Evolutionary conservation across 2,113 vertebrate genomes (phyloP).

Genomic region (Clarias magur): DNA sequence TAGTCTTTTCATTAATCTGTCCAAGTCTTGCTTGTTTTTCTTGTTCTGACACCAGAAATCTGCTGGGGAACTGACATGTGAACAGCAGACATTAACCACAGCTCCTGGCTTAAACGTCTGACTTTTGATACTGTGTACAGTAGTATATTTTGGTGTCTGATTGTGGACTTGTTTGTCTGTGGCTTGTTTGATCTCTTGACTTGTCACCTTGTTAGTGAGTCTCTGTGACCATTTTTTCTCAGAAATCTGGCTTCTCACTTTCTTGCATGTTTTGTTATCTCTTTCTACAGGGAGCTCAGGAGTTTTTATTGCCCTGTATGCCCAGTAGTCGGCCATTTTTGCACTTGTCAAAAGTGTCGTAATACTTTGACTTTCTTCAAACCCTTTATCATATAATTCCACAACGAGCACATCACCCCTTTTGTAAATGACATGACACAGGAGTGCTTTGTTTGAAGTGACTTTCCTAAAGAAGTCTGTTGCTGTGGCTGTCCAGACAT

Average conservation of each 20-base stretch:
- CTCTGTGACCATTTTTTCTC: neutral
- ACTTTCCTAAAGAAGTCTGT: constrained; percentile 77
- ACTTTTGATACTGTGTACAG: constrained; percentile 60
- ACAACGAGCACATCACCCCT: constrained; percentile 74
- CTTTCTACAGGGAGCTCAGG: neutral
- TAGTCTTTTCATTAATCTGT: constrained; percentile 78
- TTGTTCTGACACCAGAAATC: constrained; percentile 85
- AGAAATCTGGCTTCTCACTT: neutral
- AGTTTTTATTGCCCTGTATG: constrained; percentile 38
- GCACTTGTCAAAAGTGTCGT: constrained; percentile 69
- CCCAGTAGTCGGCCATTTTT: constrained; percentile 75
- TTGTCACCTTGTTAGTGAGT: neutral
- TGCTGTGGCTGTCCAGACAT: constrained; percentile 75
- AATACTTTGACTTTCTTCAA: constrained; percentile 64
- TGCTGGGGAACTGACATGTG: constrained; percentile 70
- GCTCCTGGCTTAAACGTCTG: constrained; percentile 75
- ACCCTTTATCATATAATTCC: constrained; percentile 64
- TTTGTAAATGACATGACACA: constrained; percentile 72
- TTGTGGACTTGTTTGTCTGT: neutral
- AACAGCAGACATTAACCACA: constrained; percentile 76
- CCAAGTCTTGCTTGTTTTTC: constrained; percentile 67
- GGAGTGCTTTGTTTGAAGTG: constrained; percentile 74
- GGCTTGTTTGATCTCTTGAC: neutral
- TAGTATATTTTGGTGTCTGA: neutral
- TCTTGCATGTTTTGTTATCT: neutral